phyloP scores from a whole-genome alignment of 2,888 invertebrate species.

The Portevinia maculata region DNA sequence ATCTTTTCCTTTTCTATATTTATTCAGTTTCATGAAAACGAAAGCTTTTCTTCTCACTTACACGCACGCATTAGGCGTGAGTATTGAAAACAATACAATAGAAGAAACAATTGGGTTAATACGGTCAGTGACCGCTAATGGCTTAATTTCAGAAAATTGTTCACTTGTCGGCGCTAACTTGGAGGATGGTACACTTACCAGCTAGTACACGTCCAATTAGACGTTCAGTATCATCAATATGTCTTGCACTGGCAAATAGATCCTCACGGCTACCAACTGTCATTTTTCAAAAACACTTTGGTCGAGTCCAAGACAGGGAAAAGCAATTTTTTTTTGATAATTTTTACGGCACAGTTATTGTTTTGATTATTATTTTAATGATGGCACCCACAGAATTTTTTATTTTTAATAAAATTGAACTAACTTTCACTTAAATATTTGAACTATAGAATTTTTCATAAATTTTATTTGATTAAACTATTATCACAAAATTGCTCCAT shows the following conservation, averaged over 20 bases:
- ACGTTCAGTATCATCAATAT: constrained; percentile 81
- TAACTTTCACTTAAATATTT: constrained; percentile 55
- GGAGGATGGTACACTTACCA: constrained; percentile 78
- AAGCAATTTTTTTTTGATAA: background rate
- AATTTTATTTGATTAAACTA: constrained; percentile 42
- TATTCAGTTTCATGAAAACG: constrained; percentile 58
- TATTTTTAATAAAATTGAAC: constrained; percentile 49
- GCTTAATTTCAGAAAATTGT: constrained; percentile 41
- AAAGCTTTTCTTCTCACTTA: constrained; percentile 48
- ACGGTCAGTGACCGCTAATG: constrained; percentile 79
- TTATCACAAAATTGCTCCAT: constrained; percentile 59
- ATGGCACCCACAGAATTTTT: constrained; percentile 59
- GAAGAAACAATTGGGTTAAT: constrained; percentile 78
- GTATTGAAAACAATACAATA: background rate
- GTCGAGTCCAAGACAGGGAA: constrained; percentile 3
- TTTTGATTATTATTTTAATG: constrained; percentile 23
- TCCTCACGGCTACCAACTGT: constrained; percentile 82
- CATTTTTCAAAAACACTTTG: constrained; percentile 76
- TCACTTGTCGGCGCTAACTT: constrained; percentile 59
- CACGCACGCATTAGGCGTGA: constrained; percentile 26
- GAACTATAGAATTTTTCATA: constrained; percentile 34
- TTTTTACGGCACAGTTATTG: constrained; percentile 45
- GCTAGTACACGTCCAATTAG: constrained; percentile 82
- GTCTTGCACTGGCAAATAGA: constrained; percentile 81
- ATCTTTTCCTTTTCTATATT: constrained; percentile 9